These are phyloP conservation scores for Thunnus maccoyii DNA, from an alignment of 2,113 vertebrate species.

Conservation along the genomic window DNA sequence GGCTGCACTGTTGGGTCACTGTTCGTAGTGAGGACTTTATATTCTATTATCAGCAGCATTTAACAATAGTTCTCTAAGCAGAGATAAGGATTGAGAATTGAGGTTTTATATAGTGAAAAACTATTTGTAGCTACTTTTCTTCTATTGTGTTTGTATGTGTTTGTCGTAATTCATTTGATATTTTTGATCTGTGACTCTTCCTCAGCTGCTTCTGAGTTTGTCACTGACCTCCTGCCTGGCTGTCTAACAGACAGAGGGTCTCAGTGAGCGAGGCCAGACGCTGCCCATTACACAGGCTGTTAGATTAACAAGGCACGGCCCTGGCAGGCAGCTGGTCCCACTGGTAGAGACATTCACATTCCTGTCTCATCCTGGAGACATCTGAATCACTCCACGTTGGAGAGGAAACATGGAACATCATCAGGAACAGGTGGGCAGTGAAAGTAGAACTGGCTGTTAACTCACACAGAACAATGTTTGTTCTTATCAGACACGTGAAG, in stretches of 20 bases:
- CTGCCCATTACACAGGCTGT: slow-evolving; percentile 47
- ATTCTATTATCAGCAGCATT: not conserved
- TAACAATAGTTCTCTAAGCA: not conserved
- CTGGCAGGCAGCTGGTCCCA: slow-evolving; percentile 64
- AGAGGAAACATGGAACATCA: slow-evolving; percentile 42
- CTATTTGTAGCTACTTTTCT: not conserved
- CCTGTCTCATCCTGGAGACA: slow-evolving; percentile 49
- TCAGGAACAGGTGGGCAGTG: slow-evolving; percentile 68
- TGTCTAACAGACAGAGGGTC: slow-evolving; percentile 20
- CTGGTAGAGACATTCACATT: slow-evolving; percentile 50
- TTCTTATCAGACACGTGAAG: slow-evolving; percentile 1
- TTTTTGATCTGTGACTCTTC: not conserved
- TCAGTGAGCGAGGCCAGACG: slow-evolving; percentile 45
- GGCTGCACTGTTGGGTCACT: not conserved
- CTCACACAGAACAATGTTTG: slow-evolving; percentile 1
- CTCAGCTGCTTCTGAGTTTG: slow-evolving; percentile 38
- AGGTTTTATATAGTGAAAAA: no score
- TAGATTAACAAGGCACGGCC: slow-evolving; percentile 62
- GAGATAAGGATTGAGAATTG: no score
- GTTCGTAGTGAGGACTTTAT: not conserved
- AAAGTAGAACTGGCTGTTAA: slow-evolving; percentile 7
- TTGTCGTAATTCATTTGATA: not conserved
- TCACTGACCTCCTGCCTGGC: not conserved
- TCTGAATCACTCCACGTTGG: slow-evolving; percentile 40
- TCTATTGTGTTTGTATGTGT: not conserved